Evolutionary conservation across 2,888 invertebrate species (phyloP).

Genomic region (Apamea crenata): DNA sequence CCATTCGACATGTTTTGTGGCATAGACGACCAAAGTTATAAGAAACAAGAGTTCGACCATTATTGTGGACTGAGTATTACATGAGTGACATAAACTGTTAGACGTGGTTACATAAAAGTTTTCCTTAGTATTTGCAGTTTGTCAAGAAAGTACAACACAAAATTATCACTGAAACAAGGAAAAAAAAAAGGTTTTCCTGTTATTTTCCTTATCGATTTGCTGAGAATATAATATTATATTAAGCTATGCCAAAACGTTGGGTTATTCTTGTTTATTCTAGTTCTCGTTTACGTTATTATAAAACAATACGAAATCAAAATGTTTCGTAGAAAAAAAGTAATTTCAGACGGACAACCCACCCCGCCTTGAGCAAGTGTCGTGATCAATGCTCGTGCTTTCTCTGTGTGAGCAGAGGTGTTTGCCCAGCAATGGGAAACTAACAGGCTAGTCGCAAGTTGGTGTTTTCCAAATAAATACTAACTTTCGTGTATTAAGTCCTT

Average conservation of each 20-base stretch:
- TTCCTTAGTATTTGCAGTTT: constrained; percentile 37
- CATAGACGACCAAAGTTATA: background rate
- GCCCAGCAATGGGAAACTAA: background rate
- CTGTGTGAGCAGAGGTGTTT: background rate
- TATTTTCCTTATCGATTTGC: constrained; percentile 42
- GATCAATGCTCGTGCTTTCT: background rate
- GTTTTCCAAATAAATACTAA: background rate
- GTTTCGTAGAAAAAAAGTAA: background rate
- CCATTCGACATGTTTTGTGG: background rate
- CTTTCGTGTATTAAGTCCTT: background rate
- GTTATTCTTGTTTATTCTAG: background rate
- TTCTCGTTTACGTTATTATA: background rate
- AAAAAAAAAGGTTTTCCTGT: constrained; percentile 34
- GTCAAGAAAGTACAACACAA: constrained; percentile 39
- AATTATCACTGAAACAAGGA: constrained; percentile 50
- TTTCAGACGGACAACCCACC: background rate
- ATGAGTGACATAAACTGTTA: constrained; percentile 17
- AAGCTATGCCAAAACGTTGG: constrained; percentile 10
- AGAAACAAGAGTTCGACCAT: background rate
- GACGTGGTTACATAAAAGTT: constrained; percentile 16
- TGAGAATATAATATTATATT: background rate
- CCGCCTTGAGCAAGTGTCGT: background rate
- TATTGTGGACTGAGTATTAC: background rate
- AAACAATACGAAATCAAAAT: background rate
- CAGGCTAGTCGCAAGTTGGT: background rate